Conservation (phyloP, 2,113 vertebrate species). For the Paralichthys olivaceus region DNA sequence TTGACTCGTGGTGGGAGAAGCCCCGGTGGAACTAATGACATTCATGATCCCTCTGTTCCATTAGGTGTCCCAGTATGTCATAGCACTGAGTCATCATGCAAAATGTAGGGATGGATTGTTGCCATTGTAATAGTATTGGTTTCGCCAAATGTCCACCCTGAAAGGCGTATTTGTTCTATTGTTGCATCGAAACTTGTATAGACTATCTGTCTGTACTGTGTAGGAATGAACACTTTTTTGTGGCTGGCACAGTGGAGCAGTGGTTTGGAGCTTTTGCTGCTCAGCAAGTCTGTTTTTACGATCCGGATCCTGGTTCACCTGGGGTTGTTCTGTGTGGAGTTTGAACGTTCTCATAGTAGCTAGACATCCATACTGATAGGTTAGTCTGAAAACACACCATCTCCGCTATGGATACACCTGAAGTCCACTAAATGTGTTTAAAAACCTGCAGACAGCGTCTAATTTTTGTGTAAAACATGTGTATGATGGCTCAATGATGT, state of each 20-base stretch:
- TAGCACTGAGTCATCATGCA: constrained; percentile 31
- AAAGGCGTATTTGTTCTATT: not conserved
- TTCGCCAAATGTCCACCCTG: not conserved
- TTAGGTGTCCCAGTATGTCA: constrained; percentile 15
- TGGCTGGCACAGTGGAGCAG: not conserved
- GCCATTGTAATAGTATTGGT: not conserved
- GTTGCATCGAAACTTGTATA: not conserved
- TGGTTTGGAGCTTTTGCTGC: too few relatives aligned
- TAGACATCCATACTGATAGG: too few relatives aligned
- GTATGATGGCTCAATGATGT: too few relatives aligned
- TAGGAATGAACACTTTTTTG: not conserved
- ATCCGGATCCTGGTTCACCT: too few relatives aligned
- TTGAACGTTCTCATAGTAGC: too few relatives aligned
- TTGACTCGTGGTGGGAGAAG: not conserved
- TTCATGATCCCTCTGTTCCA: constrained; percentile 33
- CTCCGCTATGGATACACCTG: too few relatives aligned
- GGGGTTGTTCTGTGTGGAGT: too few relatives aligned
- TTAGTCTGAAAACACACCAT: too few relatives aligned
- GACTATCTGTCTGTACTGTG: not conserved
- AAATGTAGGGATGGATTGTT: not conserved
- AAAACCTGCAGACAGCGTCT: too few relatives aligned
- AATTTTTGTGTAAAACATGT: too few relatives aligned
- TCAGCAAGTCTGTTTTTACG: too few relatives aligned
- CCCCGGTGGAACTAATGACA: constrained; percentile 44
- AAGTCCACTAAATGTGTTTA: too few relatives aligned